Percentiles rank a stretch among this genome's conserved stretches.
Evolutionary conservation across 1,140 invertebrate species (phyloP).

Genomic region (Megathymus violae): DNA sequence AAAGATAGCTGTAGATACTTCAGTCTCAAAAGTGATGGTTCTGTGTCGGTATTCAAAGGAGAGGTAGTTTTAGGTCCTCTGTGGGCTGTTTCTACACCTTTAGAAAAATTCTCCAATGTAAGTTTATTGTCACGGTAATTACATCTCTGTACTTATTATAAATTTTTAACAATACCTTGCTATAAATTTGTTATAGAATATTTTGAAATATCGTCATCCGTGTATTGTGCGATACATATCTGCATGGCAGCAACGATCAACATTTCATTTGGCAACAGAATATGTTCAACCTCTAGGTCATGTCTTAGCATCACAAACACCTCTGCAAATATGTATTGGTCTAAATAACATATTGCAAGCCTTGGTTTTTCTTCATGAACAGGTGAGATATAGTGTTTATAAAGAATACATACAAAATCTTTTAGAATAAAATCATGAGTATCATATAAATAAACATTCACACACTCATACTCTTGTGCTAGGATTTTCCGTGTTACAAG

Average conservation of each 20-base stretch:
- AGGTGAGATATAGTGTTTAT: constrained; percentile 67
- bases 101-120: constrained; percentile 90
- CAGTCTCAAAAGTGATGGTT: constrained; percentile 84
- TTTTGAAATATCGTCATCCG: constrained; percentile 92
- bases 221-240: constrained; percentile 91
- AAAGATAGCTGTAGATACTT: constrained; percentile 82
- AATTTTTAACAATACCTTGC: too few species aligned
- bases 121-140: constrained; percentile 41
- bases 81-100: constrained; percentile 86
- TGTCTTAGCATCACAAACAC: constrained; percentile 86
- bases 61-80: constrained; percentile 86
- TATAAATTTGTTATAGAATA: constrained; percentile 88
- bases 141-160: constrained; percentile 14
- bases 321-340: constrained; percentile 91
- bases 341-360: constrained; percentile 90
- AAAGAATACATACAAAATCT: constrained; percentile 2
- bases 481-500: too few species aligned
- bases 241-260: constrained; percentile 90
- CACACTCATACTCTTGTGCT: too few species aligned
- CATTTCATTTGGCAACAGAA: constrained; percentile 90
- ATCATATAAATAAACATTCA: too few species aligned
- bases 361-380: constrained; percentile 91
- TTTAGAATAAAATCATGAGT: too few species aligned
- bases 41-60: constrained; percentile 90
- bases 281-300: constrained; percentile 88